Conservation (phyloP, 2,797 vertebrate genomes). For the Gallirallus australis region DNA sequence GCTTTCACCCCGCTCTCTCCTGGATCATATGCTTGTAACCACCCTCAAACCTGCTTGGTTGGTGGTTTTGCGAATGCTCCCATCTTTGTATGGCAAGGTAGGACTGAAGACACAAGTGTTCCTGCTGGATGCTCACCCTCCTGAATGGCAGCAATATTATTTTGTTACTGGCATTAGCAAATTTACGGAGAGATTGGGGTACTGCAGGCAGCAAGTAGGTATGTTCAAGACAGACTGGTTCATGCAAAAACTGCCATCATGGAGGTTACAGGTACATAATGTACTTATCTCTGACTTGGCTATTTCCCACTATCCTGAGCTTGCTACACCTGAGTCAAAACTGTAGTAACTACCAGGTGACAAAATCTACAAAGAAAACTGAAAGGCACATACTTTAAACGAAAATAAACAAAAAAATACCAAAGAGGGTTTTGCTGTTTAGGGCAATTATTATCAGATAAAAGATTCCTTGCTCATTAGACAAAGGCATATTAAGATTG, state of each 20-base stretch:
- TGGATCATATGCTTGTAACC: neutral
- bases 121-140: neutral
- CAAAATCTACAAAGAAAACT: neutral
- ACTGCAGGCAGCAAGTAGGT: neutral
- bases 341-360: neutral
- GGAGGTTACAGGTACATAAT: neutral
- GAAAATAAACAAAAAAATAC: neutral
- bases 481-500: neutral
- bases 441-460: neutral
- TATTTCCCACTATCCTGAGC: neutral
- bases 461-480: neutral
- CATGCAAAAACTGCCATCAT: neutral
- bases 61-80: neutral
- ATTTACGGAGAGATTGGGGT: neutral
- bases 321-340: neutral
- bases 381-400: neutral
- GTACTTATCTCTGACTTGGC: neutral
- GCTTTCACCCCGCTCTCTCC: neutral
- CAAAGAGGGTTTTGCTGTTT: neutral
- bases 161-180: neutral
- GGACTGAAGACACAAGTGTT: neutral
- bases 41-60: neutral
- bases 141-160: neutral
- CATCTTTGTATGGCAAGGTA: neutral
- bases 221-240: neutral